phyloP scores from a whole-genome alignment of 1,140 invertebrate species.

The Megalonaias nervosa region DNA sequence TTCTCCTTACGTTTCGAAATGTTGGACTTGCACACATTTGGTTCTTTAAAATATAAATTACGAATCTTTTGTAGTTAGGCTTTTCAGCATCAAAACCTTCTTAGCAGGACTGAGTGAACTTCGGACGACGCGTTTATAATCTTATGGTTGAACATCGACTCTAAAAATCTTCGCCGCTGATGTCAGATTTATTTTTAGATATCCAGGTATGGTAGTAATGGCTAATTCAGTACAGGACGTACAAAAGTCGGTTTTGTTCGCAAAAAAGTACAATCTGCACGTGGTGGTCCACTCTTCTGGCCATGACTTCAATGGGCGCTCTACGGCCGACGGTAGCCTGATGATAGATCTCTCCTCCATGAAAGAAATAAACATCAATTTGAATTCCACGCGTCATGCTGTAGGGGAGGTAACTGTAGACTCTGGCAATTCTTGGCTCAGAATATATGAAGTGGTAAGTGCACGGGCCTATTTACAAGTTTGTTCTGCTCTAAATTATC shows the following conservation, averaged over 20 bases:
- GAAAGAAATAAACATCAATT: slow-evolving; percentile 38
- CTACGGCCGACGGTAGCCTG: slow-evolving; percentile 39
- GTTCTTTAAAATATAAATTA: too few species aligned
- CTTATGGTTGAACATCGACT: too few species aligned
- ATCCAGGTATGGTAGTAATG: slow-evolving; percentile 18
- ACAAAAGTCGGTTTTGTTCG: slow-evolving; percentile 37
- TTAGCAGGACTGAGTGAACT: too few species aligned
- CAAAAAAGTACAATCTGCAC: slow-evolving; percentile 37
- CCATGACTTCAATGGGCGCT: slow-evolving; percentile 47
- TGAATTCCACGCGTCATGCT: slow-evolving; percentile 20
- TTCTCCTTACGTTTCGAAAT: too few species aligned
- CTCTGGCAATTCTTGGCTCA: slow-evolving; percentile 39
- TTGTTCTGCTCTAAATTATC: too few species aligned
- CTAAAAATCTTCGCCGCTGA: too few species aligned
- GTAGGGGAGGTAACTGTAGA: slow-evolving; percentile 41
- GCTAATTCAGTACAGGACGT: slow-evolving; percentile 32
- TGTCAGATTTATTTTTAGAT: neutral
- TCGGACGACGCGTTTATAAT: too few species aligned
- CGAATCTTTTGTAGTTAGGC: too few species aligned
- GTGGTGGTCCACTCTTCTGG: slow-evolving; percentile 47
- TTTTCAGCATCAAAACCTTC: too few species aligned
- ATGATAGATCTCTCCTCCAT: slow-evolving; percentile 38
- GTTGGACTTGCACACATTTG: too few species aligned
- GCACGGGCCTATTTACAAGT: too few species aligned
- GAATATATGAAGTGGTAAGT: slow-evolving; percentile 42